A percentile compares a stretch with the other conserved stretches of the same genome.
These are phyloP conservation scores for Centruroides sculpturatus DNA, from an alignment of 1,140 invertebrate species.

Conservation along the genomic window DNA sequence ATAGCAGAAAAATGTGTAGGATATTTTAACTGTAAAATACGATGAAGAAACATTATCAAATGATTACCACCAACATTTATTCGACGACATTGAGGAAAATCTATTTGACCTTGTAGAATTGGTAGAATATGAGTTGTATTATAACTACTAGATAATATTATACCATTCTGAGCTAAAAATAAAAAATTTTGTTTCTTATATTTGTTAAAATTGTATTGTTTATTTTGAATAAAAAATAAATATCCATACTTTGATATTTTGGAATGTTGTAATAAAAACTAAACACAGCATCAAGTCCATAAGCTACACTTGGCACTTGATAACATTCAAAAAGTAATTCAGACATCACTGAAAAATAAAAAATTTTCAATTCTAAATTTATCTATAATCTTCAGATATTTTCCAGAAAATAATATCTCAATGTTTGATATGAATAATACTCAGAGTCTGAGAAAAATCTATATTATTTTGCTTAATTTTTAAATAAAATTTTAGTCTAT, in stretches of 20 bases:
- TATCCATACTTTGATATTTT: conserved; percentile 15
- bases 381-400: background rate
- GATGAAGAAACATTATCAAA: conserved; percentile 68
- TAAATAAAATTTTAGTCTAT: no score
- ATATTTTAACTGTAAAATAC: conserved; percentile 85
- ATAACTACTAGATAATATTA: conserved; percentile 74
- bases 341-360: conserved; percentile 59
- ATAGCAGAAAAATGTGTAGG: conserved; percentile 75
- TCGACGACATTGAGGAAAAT: conserved; percentile 51
- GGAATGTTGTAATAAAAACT: conserved; percentile 56
- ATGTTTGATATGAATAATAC: no score
- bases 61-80: conserved; percentile 78
- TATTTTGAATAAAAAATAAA: no score
- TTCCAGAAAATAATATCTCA: no score
- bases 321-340: conserved; percentile 92
- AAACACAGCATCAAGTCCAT: conserved; percentile 75
- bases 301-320: conserved; percentile 63
- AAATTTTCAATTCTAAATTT: conserved; percentile 14
- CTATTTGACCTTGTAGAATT: conserved; percentile 49
- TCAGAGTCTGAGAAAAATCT: no score
- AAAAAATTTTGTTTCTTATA: background rate
- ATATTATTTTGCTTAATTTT: no score
- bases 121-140: conserved; percentile 79
- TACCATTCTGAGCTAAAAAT: conserved; percentile 37
- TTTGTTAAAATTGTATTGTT: no score